Evolutionary conservation across 2,888 invertebrate genomes (phyloP), one percentile per base, ranked within the genome.

Genomic region (Eurytoma californica): DNA sequence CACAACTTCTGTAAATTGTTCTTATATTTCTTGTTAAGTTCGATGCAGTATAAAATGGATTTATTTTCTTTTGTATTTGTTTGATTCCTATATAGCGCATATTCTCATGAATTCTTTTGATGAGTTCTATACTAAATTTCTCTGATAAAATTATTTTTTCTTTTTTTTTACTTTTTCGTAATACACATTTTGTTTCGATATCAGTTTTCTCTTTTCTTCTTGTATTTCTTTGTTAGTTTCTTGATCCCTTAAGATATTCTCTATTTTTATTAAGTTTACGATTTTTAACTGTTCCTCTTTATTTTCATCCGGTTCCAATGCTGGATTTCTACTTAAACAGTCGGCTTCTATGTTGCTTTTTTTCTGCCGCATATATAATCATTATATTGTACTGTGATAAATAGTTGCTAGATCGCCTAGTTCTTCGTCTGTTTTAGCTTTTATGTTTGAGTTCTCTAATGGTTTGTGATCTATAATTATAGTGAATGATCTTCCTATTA

Each of bases 311-410:
- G 61, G 72, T 65, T 83, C 81, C 12, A 83, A 49, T 3, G 83
- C 84, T 16, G 84, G 83, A 28, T 85, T 85, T 74, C 84, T 76
- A 20, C 82, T 82, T 7, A 83, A 66, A 39, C 83, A 73, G 47
- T 83, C 83, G 1, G 84, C 84, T 80, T 84, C 84, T 30, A 66
- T 0, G 20, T 85, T 84, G 2, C 3, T 72, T 47, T 82, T 82
- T 83, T 14, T 82, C 84, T 28, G 83, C 82, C 0, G 73, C 73
- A 63, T 84, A 85, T 60, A 55, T 75, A n/a, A 85, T 80, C 39
- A 83, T 74, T 60, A 84, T 82, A 67, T 84, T 77, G 69, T 79
- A 85, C 57, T 85, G 83, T 4, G 83, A 84, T 12, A 85, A 57
- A 69, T 83, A 84, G 61, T 84, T 39, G 77, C 18, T 12, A 83